Percentiles rank a stretch among this genome's conserved stretches.
phyloP scores from a whole-genome alignment of 2,888 invertebrate species.

The Hyalella azteca region DNA sequence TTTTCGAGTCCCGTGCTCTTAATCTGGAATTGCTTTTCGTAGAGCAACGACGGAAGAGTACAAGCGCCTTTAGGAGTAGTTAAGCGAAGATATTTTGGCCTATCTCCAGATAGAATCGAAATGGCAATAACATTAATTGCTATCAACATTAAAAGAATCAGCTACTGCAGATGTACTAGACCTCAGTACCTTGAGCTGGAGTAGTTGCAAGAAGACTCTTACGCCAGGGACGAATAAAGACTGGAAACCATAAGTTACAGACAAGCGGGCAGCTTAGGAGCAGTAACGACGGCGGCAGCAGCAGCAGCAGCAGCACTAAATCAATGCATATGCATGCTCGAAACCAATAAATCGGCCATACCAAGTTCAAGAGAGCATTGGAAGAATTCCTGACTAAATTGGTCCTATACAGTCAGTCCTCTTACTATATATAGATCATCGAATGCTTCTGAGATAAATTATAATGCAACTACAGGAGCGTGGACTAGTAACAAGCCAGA shows the following conservation, averaged over 20 bases:
- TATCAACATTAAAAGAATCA: too few relatives aligned
- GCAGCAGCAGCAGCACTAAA: constrained; percentile 26
- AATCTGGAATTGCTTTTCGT: too few relatives aligned
- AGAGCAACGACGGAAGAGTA: too few relatives aligned
- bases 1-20: too few relatives aligned
- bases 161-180: background rate
- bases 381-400: background rate
- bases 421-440: background rate
- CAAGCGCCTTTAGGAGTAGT: too few relatives aligned
- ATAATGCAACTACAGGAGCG: background rate
- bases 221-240: constrained; percentile 35
- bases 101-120: too few relatives aligned
- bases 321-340: constrained; percentile 17
- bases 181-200: background rate
- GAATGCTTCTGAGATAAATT: background rate
- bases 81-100: too few relatives aligned
- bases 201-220: constrained; percentile 24
- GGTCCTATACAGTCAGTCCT: background rate
- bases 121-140: too few relatives aligned
- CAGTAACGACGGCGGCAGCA: constrained; percentile 31
- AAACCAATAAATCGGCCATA: background rate
- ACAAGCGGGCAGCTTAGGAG: constrained; percentile 35
- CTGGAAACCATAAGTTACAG: constrained; percentile 38
- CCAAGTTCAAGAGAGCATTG: background rate
- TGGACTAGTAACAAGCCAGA: background rate